Evolutionary conservation across 1,140 invertebrate species (phyloP).

Genomic region (Drosophila varians): DNA sequence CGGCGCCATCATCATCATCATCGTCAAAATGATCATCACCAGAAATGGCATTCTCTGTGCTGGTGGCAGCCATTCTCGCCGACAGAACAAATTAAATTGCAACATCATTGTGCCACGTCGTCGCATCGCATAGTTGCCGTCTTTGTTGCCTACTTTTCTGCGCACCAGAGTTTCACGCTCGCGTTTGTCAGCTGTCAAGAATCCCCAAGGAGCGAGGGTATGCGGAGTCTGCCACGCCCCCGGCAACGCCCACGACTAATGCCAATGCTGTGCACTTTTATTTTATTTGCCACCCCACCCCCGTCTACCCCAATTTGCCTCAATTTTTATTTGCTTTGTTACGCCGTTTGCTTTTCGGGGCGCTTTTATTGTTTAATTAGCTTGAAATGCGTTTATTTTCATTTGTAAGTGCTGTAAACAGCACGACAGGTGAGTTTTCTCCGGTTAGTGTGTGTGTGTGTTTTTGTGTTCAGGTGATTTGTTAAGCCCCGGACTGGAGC

Average conservation of each 20-base stretch:
- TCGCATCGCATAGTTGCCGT: slow-evolving; percentile 28
- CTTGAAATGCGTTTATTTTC: slow-evolving; percentile 81
- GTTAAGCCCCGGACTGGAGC: slow-evolving; percentile 69
- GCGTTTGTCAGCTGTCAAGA: slow-evolving; percentile 70
- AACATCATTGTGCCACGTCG: slow-evolving; percentile 68
- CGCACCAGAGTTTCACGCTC: slow-evolving; percentile 17
- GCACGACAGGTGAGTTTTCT: slow-evolving; percentile 41
- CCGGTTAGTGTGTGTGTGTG: not conserved
- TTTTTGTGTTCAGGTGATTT: slow-evolving; percentile 57
- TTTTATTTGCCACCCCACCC: slow-evolving; percentile 62
- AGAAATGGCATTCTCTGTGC: slow-evolving; percentile 39
- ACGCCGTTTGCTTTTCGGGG: slow-evolving; percentile 52
- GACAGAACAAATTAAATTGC: slow-evolving; percentile 80
- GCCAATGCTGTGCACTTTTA: slow-evolving; percentile 50
- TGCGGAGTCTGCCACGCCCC: slow-evolving; percentile 30
- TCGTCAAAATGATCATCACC: slow-evolving; percentile 33
- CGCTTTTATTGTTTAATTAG: slow-evolving; percentile 80
- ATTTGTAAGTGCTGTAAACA: slow-evolving; percentile 75
- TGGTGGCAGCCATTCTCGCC: slow-evolving; percentile 51
- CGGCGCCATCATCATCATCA: slow-evolving; percentile 37
- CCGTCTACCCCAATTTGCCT: slow-evolving; percentile 16
- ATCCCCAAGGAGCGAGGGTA: not conserved
- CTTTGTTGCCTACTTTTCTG: slow-evolving; percentile 72
- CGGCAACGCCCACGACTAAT: slow-evolving; percentile 32
- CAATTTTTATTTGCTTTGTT: slow-evolving; percentile 51